Evolutionary conservation across 2,113 vertebrate genomes (phyloP).

Genomic region (Spilogale gracilis): DNA sequence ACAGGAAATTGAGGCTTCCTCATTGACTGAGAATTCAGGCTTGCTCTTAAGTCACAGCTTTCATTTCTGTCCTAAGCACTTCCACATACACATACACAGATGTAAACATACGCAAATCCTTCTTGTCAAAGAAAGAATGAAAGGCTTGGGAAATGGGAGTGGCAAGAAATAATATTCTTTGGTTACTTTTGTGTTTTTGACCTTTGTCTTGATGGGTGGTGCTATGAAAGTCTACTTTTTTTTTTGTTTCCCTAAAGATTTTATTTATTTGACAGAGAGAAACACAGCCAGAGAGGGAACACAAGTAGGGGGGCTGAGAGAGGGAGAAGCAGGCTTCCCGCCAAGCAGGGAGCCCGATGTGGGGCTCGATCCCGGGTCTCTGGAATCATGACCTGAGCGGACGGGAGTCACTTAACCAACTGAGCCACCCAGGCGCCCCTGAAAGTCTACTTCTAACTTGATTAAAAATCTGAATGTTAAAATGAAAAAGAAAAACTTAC

Average conservation of each 20-base stretch:
- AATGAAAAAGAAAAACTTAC: neutral
- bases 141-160: neutral
- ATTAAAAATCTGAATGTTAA: neutral
- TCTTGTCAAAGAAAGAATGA: neutral
- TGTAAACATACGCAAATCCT: neutral
- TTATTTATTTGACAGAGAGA: too few relatives aligned
- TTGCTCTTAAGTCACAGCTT: neutral
- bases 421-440: neutral
- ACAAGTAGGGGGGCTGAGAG: too few relatives aligned
- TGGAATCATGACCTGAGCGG: too few relatives aligned
- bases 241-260: too few relatives aligned
- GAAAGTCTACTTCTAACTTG: neutral
- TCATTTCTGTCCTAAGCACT: neutral
- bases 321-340: too few relatives aligned
- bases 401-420: too few relatives aligned
- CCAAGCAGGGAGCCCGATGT: too few relatives aligned
- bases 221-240: neutral
- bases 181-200: slow-evolving; percentile 13
- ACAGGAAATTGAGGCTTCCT: neutral
- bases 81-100: neutral
- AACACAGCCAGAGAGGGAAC: too few relatives aligned
- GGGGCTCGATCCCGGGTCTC: too few relatives aligned
- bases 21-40: neutral
- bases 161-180: neutral
- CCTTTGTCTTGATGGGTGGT: neutral